Conservation (phyloP, 2,888 invertebrate species). For the Aplocera efformata region DNA sequence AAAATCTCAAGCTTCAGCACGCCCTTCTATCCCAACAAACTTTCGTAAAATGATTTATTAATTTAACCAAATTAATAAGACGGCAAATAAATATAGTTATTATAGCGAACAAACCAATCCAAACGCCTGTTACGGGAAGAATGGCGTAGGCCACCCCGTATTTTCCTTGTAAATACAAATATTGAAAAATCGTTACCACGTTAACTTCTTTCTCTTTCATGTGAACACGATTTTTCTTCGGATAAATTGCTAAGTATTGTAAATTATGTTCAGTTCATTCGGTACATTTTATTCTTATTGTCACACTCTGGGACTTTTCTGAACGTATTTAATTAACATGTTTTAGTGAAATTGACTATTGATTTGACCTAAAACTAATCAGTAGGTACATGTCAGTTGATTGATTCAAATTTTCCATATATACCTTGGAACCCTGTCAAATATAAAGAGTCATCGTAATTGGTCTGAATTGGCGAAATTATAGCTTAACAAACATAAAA, state of each 20-base stretch:
- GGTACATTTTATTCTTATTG: constrained; percentile 42
- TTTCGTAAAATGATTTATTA: constrained; percentile 12
- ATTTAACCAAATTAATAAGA: constrained; percentile 29
- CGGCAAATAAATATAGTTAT: constrained; percentile 22
- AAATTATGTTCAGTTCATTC: constrained; percentile 50
- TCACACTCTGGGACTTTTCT: constrained; percentile 25
- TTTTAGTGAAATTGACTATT: constrained; percentile 12
- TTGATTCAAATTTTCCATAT: too few relatives aligned
- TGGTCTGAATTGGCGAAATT: too few relatives aligned
- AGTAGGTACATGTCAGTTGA: too few relatives aligned
- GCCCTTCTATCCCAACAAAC: constrained; percentile 5
- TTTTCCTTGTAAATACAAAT: constrained; percentile 58
- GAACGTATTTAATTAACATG: constrained; percentile 10
- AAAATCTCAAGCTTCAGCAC: constrained; percentile 19
- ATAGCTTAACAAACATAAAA: too few relatives aligned
- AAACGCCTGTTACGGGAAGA: constrained; percentile 31
- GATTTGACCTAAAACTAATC: constrained; percentile 33
- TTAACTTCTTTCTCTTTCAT: constrained; percentile 51
- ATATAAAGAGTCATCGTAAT: too few relatives aligned
- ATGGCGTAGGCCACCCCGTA: constrained; percentile 38
- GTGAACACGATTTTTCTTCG: constrained; percentile 47
- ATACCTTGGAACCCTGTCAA: too few relatives aligned
- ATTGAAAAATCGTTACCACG: constrained; percentile 59
- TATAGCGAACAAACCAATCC: constrained; percentile 31
- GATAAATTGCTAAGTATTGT: constrained; percentile 48